Percentiles rank a stretch among this genome's conserved stretches.
Conservation (phyloP, 2,113 vertebrate genomes). For the Pterocles burchelli region DNA sequence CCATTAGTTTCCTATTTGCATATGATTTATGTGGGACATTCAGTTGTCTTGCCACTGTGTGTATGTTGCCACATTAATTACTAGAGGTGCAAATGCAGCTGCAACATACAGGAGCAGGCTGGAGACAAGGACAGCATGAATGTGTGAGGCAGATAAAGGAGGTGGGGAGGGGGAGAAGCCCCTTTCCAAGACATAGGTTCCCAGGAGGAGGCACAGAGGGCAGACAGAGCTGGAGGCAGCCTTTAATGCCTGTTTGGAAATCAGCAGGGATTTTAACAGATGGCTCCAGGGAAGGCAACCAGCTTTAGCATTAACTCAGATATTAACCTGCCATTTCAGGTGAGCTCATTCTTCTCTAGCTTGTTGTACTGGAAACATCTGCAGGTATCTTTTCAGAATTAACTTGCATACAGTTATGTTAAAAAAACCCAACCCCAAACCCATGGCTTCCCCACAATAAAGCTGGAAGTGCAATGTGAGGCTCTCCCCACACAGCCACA, state of each 20-base stretch:
- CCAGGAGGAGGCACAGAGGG: neutral
- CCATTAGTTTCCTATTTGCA: neutral
- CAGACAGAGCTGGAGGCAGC: neutral
- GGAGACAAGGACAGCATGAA: neutral
- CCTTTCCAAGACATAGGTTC: neutral
- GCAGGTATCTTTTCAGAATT: neutral
- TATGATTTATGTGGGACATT: neutral
- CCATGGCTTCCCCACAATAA: neutral
- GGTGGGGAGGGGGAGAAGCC: neutral
- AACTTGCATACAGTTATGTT: neutral
- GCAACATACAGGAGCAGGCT: neutral
- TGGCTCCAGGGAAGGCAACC: neutral
- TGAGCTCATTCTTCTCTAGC: neutral
- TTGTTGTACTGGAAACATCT: neutral
- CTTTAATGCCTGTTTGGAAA: neutral
- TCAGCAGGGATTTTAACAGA: neutral
- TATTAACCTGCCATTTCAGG: neutral
- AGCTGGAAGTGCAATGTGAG: neutral
- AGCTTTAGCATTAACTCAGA: neutral
- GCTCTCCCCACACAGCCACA: neutral
- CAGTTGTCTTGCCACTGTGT: neutral
- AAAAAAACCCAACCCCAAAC: neutral
- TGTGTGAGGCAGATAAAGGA: neutral
- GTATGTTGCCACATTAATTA: neutral
- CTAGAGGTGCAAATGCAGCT: neutral